A percentile compares a stretch with the other conserved stretches of the same genome.
Conservation (phyloP, 2,888 invertebrate genomes). For the Cyaniris semiargus region DNA sequence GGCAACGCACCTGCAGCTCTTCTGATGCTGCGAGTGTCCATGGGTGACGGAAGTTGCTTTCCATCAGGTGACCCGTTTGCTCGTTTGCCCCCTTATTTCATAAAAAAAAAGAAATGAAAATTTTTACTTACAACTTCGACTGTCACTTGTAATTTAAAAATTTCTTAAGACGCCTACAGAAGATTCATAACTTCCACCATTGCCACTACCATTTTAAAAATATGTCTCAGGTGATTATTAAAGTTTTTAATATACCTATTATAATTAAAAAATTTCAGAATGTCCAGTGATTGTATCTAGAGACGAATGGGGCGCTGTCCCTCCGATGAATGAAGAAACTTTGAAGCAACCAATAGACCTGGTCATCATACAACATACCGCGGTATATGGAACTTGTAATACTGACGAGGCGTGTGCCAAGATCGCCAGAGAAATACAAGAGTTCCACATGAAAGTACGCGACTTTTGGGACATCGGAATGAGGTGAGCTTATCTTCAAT, state of each 20-base stretch:
- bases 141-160: too few relatives aligned
- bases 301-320: slow-evolving; percentile 80
- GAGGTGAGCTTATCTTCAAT: slow-evolving; percentile 64
- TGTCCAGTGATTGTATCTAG: slow-evolving; percentile 60
- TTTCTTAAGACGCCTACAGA: too few relatives aligned
- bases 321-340: slow-evolving; percentile 74
- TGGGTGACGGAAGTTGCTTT: too few relatives aligned
- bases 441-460: slow-evolving; percentile 71
- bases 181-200: too few relatives aligned
- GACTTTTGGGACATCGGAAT: slow-evolving; percentile 78
- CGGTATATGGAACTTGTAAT: slow-evolving; percentile 66
- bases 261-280: slow-evolving; percentile 35
- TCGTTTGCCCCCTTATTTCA: too few relatives aligned
- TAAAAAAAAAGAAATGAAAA: too few relatives aligned
- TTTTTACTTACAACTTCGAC: too few relatives aligned
- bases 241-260: background rate
- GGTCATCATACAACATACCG: slow-evolving; percentile 82
- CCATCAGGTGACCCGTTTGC: too few relatives aligned
- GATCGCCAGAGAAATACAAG: slow-evolving; percentile 72
- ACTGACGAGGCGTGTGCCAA: slow-evolving; percentile 67
- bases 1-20: too few relatives aligned
- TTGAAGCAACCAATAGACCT: slow-evolving; percentile 78
- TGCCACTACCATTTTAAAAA: too few relatives aligned
- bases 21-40: too few relatives aligned
- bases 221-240: too few relatives aligned